These are phyloP conservation scores for Clarias macrocephalus DNA, from an alignment of 2,113 vertebrate species.

Conservation along the genomic window DNA sequence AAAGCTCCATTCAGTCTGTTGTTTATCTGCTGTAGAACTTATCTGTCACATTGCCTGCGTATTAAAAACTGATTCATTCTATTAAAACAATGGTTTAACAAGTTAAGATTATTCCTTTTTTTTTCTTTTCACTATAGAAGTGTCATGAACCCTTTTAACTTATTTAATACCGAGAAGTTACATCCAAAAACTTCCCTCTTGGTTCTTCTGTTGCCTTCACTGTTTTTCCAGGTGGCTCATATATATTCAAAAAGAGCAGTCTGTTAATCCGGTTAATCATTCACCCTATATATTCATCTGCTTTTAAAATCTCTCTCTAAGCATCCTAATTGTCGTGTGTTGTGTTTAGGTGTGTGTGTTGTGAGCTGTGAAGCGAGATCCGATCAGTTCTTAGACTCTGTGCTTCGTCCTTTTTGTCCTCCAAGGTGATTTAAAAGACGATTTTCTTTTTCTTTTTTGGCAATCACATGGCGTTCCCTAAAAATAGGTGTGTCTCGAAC, in stretches of 20 bases:
- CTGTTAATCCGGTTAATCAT: slow-evolving; percentile 18
- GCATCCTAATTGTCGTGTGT: neutral
- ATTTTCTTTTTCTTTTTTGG: neutral
- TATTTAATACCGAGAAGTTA: neutral
- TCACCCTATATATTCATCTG: neutral
- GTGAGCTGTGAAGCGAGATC: neutral
- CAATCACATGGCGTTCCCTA: neutral
- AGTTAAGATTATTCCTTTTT: neutral
- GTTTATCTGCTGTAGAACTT: neutral
- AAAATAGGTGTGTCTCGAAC: neutral
- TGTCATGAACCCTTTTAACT: neutral
- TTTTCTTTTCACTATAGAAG: neutral
- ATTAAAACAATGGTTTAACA: neutral
- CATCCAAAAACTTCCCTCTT: neutral
- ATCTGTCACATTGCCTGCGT: neutral
- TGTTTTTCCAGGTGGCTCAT: slow-evolving; percentile 32
- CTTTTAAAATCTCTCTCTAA: neutral
- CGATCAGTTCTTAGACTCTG: neutral
- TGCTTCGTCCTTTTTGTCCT: neutral
- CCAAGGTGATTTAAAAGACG: neutral
- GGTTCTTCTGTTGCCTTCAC: neutral
- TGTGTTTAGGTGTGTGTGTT: neutral
- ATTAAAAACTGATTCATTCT: neutral
- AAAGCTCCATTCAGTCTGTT: neutral
- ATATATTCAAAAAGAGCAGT: slow-evolving; percentile 16